phyloP scores from a whole-genome alignment of 92 coral and sea anemone genomes.

The Umimayanthus chanpuru region DNA sequence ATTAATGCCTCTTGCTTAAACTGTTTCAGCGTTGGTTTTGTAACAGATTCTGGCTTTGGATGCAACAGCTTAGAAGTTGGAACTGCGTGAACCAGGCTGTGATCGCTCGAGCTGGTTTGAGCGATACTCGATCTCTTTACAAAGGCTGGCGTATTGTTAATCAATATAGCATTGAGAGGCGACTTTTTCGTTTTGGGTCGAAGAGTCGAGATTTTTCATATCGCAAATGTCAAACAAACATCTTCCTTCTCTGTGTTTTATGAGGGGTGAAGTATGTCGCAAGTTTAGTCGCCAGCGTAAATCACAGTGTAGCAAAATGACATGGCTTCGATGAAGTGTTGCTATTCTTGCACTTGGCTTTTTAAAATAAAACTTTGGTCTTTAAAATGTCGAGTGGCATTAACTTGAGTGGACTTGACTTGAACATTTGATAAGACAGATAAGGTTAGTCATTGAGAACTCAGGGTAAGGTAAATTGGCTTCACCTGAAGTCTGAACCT shows the following conservation, averaged over 20 bases:
- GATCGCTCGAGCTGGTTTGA: constrained; percentile 6
- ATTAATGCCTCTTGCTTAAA: too few relatives aligned
- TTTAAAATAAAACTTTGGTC: too few relatives aligned
- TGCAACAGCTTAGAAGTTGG: constrained; percentile 6
- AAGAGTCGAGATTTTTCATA: constrained; percentile 35
- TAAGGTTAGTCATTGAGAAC: too few relatives aligned
- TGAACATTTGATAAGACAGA: too few relatives aligned
- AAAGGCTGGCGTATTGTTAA: constrained; percentile 15
- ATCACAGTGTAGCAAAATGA: too few relatives aligned
- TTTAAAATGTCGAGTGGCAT: too few relatives aligned
- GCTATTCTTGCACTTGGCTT: too few relatives aligned
- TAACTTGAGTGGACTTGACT: too few relatives aligned
- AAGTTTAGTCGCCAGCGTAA: not conserved
- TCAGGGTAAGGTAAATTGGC: too few relatives aligned
- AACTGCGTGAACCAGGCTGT: not conserved
- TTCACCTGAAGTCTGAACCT: too few relatives aligned
- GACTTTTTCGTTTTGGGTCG: constrained; percentile 6
- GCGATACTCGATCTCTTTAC: not conserved
- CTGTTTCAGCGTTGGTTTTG: constrained; percentile 54
- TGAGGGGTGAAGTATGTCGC: constrained; percentile 1
- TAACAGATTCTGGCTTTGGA: constrained; percentile 48
- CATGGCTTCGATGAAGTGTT: too few relatives aligned
- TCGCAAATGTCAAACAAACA: constrained; percentile 47
- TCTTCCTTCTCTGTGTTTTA: constrained; percentile 41
- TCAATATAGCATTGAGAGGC: constrained; percentile 7